A percentile compares a stretch with the other conserved stretches of the same genome.
phyloP scores from a whole-genome alignment of 2,797 vertebrate genomes.

The Catamblyrhynchus diadema region DNA sequence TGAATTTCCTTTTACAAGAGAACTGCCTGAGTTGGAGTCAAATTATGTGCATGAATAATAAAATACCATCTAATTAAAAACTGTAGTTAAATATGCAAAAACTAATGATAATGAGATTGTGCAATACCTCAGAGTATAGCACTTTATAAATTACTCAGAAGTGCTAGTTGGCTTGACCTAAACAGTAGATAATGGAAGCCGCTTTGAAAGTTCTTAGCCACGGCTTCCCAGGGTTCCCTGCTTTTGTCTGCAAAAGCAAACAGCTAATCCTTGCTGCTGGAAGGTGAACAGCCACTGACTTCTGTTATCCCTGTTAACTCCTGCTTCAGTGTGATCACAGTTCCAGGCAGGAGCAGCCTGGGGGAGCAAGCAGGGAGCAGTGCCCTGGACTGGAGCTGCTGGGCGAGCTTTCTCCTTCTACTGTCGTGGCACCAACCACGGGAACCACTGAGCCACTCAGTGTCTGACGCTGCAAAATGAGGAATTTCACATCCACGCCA shows the following conservation, averaged over 20 bases:
- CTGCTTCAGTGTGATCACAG: background rate
- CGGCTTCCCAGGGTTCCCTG: conserved; percentile 14
- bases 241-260: conserved; percentile 60
- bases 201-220: conserved; percentile 78
- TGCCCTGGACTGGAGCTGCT: fast-evolving
- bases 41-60: conserved; percentile 99
- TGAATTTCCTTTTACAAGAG: conserved; percentile 79
- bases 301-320: background rate
- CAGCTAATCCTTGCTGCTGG: conserved; percentile 26
- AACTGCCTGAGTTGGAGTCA: conserved; percentile 87
- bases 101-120: conserved; percentile 99
- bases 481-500: fast-evolving
- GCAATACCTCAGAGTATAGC: conserved; percentile 97
- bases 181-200: conserved; percentile 83
- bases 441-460: background rate
- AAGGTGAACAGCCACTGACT: background rate
- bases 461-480: fast-evolving
- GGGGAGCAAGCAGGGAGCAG: background rate
- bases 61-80: conserved; percentile 99
- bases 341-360: background rate
- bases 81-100: conserved; percentile 99
- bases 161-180: conserved; percentile 91
- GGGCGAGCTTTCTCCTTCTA: background rate
- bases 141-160: conserved; percentile 97
- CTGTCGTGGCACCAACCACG: fast-evolving